Conservation (phyloP, 1,140 invertebrate genomes). For the Diorhabda sublineata region DNA sequence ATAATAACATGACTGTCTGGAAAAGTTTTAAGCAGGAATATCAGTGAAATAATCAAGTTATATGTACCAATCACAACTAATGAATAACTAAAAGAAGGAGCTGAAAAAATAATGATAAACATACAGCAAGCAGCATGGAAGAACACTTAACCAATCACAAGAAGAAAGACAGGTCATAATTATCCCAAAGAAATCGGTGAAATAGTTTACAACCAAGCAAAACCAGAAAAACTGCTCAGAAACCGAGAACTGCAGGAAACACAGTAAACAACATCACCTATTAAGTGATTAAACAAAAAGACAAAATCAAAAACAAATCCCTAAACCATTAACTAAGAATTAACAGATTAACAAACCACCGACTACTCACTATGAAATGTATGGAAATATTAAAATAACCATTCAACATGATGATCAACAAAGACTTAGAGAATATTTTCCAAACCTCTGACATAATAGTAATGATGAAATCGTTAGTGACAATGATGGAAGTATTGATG, state of each 20-base stretch:
- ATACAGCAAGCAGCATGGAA: not conserved
- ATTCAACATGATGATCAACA: not conserved
- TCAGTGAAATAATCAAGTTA: not conserved
- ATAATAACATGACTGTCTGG: not conserved
- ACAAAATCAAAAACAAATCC: not conserved
- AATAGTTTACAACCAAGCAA: too few relatives aligned
- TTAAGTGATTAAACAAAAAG: too few relatives aligned
- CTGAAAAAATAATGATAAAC: not conserved
- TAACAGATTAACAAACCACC: not conserved
- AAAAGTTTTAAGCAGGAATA: not conserved
- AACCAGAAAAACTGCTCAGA: too few relatives aligned
- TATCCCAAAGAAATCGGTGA: too few relatives aligned
- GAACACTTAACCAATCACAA: not conserved
- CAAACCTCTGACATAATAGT: not conserved
- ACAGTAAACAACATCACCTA: too few relatives aligned
- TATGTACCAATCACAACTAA: not conserved
- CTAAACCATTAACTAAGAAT: not conserved
- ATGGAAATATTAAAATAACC: too few relatives aligned
- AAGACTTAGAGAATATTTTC: not conserved
- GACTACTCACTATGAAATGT: not conserved
- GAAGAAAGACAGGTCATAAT: not conserved
- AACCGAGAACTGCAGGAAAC: too few relatives aligned
- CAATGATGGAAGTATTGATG: not conserved
- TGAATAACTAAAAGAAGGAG: not conserved
- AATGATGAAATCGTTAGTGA: not conserved